Base-by-base conservation (phyloP, 2,113 vertebrate genomes). In the Scalopus aquaticus region DNA sequence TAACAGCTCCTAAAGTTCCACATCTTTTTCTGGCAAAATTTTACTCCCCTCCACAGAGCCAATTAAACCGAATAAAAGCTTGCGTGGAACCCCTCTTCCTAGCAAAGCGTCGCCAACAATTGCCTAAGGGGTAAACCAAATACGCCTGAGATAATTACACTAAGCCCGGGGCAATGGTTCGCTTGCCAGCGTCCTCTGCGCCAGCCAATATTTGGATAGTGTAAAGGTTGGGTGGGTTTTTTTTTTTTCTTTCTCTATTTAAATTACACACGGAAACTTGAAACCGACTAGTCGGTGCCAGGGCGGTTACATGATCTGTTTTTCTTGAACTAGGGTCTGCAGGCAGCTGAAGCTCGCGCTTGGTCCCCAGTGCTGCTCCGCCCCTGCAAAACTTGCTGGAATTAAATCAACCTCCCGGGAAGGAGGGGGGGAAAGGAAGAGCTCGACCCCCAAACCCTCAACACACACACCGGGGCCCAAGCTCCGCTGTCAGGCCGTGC, bases 11-110 rank as follows among this genome's bases (percentile, higher is more conserved):
- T 93, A 64, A 93, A 91, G 56, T 65, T 78, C 88, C 82, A 90
- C 80, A 10, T 95, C 42, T 77, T 97, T 84, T 87, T 86, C 79
- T 84, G 67, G 37, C 28, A 78, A 62, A 90, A 58, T 90, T 93
- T 65, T 78, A 80, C 94, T 74, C 69, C 56, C 70, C 70, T 96
- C 94, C 54, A 26, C 19, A 39, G 85, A 82, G 84, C 69, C 92
- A 96, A n/a, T 67, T 94, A 95, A 97, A 95, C 49, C 77, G 96
- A 39, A 46, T 92, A 96, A 97, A 97, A 91, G 91, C 94, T 16
- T 2, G 15, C n/a, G 28, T 1, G 90, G 67, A 93, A 96, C 74
- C 92, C 86, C 76, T 72, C 56, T 88, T 56, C 60, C 82, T 74
- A 72, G 56, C 69, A 58, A 90, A 91, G n/a, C 35, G 37, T 65